Evolutionary conservation across 2,797 vertebrate species (phyloP).

Genomic region (Scolopax bukidnonensis): DNA sequence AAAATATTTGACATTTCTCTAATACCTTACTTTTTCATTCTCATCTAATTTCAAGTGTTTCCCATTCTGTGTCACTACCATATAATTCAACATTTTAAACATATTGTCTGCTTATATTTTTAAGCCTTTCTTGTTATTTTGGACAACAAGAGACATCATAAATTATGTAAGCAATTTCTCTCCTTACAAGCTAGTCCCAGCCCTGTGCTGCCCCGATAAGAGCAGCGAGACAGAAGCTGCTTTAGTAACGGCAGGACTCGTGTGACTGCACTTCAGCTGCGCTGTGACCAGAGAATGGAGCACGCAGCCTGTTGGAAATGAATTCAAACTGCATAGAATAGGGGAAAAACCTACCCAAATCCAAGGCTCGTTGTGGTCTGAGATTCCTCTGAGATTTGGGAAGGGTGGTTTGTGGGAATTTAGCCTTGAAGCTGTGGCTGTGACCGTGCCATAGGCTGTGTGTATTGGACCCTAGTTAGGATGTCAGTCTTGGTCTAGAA

Average conservation of each 20-base stretch:
- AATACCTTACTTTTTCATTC: neutral
- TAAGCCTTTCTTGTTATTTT: neutral
- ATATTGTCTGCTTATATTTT: neutral
- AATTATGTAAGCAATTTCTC: slow-evolving; percentile 4
- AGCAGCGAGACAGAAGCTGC: neutral
- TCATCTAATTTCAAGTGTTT: neutral
- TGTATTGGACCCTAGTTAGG: rapidly evolving
- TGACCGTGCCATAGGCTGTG: rapidly evolving
- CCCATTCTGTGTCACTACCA: neutral
- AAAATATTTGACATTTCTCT: neutral
- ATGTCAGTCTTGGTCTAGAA: rapidly evolving
- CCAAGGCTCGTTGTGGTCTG: neutral
- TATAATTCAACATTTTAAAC: neutral
- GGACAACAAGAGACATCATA: neutral
- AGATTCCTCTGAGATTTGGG: neutral
- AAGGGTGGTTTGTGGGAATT: neutral
- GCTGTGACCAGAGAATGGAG: neutral
- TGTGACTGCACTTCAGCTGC: neutral
- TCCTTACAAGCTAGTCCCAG: neutral
- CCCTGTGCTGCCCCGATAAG: neutral
- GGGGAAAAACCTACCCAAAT: rapidly evolving
- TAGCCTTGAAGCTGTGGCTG: neutral
- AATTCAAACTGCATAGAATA: neutral
- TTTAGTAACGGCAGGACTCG: neutral
- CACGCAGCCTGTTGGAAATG: rapidly evolving